Percentiles rank a stretch among this genome's conserved stretches.
phyloP scores from a whole-genome alignment of 2,888 invertebrate species.

The Sabatieria punctata region DNA sequence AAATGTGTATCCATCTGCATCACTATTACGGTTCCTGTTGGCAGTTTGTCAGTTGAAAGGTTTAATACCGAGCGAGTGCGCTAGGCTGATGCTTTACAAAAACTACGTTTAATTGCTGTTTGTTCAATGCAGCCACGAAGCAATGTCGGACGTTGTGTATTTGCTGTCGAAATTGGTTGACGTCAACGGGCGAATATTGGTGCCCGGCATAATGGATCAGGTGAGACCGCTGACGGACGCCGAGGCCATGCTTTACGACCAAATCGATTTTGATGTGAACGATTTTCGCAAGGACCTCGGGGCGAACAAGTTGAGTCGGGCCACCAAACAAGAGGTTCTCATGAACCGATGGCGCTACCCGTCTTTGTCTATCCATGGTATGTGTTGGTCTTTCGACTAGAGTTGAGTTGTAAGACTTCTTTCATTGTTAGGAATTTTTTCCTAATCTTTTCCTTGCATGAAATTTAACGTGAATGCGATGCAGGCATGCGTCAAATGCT shows the following conservation, averaged over 20 bases:
- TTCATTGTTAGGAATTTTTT: constrained; percentile 6
- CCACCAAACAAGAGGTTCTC: constrained; percentile 52
- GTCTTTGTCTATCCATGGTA: constrained; percentile 69
- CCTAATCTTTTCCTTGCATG: neutral
- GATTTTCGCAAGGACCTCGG: constrained; percentile 59
- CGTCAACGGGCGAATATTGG: constrained; percentile 62
- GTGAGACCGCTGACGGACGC: constrained; percentile 45
- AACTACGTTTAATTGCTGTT: too few relatives aligned
- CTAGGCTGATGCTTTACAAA: too few relatives aligned
- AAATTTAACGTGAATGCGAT: neutral
- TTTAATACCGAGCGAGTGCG: too few relatives aligned
- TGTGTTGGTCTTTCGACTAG: constrained; percentile 6
- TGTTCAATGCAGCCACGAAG: constrained; percentile 49
- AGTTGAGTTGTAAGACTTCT: constrained; percentile 4
- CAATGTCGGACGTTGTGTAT: constrained; percentile 74
- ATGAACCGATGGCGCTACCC: constrained; percentile 94
- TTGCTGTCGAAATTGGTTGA: constrained; percentile 66
- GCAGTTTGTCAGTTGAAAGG: too few relatives aligned
- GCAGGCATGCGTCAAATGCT: too few relatives aligned
- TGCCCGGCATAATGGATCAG: constrained; percentile 62
- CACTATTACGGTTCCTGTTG: too few relatives aligned
- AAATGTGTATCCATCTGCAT: too few relatives aligned
- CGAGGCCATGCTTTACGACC: constrained; percentile 48
- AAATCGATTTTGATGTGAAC: constrained; percentile 67
- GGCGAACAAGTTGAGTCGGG: constrained; percentile 45